These are phyloP conservation scores for Operophtera brumata DNA, from an alignment of 2,888 invertebrate genomes.

Conservation along the genomic window DNA sequence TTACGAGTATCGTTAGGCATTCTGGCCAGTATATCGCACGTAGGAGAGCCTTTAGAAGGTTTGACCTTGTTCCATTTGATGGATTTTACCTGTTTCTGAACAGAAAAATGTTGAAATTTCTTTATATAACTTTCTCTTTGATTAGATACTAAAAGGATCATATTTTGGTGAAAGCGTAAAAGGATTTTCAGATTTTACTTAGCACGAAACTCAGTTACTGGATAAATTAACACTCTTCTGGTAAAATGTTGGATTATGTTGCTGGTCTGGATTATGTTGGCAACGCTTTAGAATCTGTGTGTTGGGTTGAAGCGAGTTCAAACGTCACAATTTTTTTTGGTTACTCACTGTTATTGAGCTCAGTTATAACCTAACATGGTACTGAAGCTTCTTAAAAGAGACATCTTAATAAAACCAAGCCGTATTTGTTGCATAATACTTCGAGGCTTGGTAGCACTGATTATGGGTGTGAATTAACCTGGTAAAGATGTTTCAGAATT, in stretches of 20 bases:
- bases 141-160: not conserved
- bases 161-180: not conserved
- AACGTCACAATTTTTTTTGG: not conserved
- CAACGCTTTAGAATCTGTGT: conserved; percentile 1
- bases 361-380: too few relatives aligned
- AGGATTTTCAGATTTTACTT: not conserved
- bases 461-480: too few relatives aligned
- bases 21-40: too few relatives aligned
- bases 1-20: too few relatives aligned
- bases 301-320: conserved; percentile 7
- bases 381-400: too few relatives aligned
- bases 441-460: too few relatives aligned
- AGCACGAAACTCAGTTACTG: not conserved
- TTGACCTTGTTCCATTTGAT: conserved; percentile 3
- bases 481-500: too few relatives aligned
- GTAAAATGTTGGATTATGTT: too few relatives aligned
- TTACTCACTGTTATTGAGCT: too few relatives aligned
- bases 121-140: not conserved
- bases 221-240: conserved; percentile 13
- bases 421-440: too few relatives aligned
- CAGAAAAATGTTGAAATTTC: not conserved
- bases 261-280: conserved; percentile 8
- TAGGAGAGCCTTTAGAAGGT: not conserved
- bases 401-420: too few relatives aligned
- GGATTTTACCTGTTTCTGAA: conserved; percentile 6